Conservation (phyloP, 2,113 vertebrate species). For the Lates calcarifer region DNA sequence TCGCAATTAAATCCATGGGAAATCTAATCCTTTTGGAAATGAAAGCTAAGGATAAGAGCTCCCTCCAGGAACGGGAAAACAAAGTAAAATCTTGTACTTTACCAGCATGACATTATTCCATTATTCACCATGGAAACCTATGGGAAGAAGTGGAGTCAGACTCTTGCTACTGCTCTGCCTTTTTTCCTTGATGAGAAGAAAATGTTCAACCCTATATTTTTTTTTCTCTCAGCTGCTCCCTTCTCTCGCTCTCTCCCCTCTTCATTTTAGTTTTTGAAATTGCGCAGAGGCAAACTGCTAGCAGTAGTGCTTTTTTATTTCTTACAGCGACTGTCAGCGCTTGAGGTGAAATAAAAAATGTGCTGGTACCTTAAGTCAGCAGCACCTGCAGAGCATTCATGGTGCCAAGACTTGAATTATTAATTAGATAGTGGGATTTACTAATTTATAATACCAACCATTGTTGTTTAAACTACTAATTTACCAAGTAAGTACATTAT, state of each 20-base stretch:
- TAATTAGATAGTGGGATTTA: not conserved
- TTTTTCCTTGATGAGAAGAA: conserved; percentile 19
- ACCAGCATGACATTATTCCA: conserved; percentile 37
- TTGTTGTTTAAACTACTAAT: not conserved
- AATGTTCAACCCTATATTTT: not conserved
- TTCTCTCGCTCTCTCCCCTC: not conserved
- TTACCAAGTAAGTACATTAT: not conserved
- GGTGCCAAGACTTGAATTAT: not conserved
- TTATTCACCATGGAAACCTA: conserved; percentile 28
- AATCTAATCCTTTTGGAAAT: conserved; percentile 69
- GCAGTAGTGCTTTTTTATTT: not conserved
- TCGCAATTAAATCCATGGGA: conserved; percentile 58
- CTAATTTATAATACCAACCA: not conserved
- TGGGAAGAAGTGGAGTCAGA: conserved; percentile 10
- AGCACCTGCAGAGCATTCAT: not conserved
- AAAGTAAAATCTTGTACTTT: conserved; percentile 44
- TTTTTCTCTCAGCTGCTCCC: conserved; percentile 10
- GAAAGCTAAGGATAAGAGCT: conserved; percentile 52
- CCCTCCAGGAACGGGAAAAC: conserved; percentile 49
- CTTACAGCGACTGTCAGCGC: not conserved
- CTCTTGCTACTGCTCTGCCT: not conserved
- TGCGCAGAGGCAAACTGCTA: not conserved
- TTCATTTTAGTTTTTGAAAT: conserved; percentile 26
- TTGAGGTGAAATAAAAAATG: conserved; percentile 16
- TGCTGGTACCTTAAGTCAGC: not conserved